These are phyloP conservation scores for Trichogramma pretiosum DNA, from an alignment of 1,140 invertebrate genomes.

Conservation along the genomic window DNA sequence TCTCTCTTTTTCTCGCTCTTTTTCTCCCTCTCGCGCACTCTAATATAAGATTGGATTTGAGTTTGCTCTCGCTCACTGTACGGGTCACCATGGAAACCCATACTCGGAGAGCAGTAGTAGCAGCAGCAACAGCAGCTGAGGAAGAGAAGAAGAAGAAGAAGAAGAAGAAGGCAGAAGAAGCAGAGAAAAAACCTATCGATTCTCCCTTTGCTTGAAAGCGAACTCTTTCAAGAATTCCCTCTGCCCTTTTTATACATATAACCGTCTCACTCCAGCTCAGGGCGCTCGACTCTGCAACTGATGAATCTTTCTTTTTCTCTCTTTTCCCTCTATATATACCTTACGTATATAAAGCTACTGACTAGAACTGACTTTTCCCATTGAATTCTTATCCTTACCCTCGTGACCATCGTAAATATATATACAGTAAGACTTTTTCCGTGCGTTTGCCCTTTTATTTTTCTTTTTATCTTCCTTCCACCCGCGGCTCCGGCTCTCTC, in stretches of 20 bases:
- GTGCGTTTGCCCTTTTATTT: conserved; percentile 14
- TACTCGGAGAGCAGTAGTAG: too few species aligned
- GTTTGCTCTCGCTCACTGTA: conserved; percentile 27
- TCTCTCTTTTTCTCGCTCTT: too few species aligned
- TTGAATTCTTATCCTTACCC: too few species aligned
- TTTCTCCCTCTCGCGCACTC: conserved; percentile 24
- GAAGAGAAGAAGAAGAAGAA: too few species aligned
- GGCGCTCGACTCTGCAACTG: not conserved
- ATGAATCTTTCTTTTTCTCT: conserved; percentile 1
- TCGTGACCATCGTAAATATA: too few species aligned
- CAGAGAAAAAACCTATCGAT: conserved; percentile 46
- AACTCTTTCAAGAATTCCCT: conserved; percentile 39
- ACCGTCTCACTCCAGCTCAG: not conserved
- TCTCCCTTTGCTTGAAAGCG: conserved; percentile 42
- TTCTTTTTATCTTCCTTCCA: conserved; percentile 22
- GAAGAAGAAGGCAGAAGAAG: conserved; percentile 26
- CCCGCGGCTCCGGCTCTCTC: conserved; percentile 13
- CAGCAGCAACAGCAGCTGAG: too few species aligned
- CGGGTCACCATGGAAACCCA: conserved; percentile 35
- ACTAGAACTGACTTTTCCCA: too few species aligned
- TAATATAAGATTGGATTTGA: not conserved
- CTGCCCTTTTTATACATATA: conserved; percentile 8
- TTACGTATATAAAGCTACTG: too few species aligned
- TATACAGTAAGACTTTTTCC: too few species aligned
- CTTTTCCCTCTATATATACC: not conserved